These are phyloP conservation scores for Heliocidaris tuberculata DNA, from an alignment of 35 echinoderm and acorn worm genomes.

Conservation along the genomic window DNA sequence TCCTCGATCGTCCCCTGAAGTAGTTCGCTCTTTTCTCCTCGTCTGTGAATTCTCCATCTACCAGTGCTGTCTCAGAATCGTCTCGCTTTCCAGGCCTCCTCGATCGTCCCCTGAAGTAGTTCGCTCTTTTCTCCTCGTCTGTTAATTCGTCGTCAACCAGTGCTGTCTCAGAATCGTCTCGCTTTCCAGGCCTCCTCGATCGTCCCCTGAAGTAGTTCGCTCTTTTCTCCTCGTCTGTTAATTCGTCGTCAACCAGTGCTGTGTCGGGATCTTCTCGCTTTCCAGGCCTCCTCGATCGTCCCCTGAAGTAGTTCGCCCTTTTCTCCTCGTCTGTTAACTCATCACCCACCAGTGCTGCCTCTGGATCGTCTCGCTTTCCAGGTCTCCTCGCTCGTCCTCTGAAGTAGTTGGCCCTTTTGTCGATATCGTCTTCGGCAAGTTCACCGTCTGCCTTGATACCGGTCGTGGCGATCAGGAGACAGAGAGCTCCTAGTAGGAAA, in stretches of 20 bases:
- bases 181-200: not conserved
- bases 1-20: not conserved
- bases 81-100: not conserved
- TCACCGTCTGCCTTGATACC: constrained; percentile 30
- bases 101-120: not conserved
- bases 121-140: constrained; percentile 18
- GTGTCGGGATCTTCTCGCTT: not conserved
- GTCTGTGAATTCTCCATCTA: not conserved
- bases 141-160: not conserved
- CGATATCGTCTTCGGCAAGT: not conserved
- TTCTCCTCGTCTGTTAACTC: not conserved
- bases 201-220: constrained; percentile 11
- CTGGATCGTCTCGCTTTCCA: constrained; percentile 15
- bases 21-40: constrained; percentile 11
- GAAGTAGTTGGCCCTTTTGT: not conserved
- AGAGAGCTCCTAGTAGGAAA: constrained; percentile 3
- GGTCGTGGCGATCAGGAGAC: constrained; percentile 20
- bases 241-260: not conserved
- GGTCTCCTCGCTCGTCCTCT: not conserved
- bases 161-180: not conserved
- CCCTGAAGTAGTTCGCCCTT: not conserved
- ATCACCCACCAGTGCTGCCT: not conserved
- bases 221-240: constrained; percentile 40
- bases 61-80: not conserved
- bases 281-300: not conserved